Conservation (phyloP, 1,140 invertebrate species). For the Drosophila repleta region DNA sequence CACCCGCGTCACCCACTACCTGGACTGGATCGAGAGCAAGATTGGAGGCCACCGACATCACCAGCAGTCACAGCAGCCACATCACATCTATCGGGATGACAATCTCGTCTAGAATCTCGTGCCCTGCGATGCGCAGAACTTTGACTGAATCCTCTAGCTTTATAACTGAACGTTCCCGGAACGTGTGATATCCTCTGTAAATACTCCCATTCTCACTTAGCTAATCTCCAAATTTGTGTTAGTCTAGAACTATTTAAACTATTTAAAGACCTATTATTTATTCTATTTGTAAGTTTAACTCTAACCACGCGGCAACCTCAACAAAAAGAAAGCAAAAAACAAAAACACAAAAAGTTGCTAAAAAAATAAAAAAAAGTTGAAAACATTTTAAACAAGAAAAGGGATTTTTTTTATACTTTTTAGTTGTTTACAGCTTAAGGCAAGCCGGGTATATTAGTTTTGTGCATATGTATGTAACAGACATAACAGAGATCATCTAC, state of each 20-base stretch:
- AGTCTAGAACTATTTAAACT: slow-evolving; percentile 69
- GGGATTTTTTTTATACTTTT: too few relatives aligned
- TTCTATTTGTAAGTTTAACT: slow-evolving; percentile 66
- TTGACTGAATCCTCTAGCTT: slow-evolving; percentile 75
- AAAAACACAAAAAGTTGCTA: slow-evolving; percentile 52
- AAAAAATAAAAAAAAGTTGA: slow-evolving; percentile 51
- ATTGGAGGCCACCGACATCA: slow-evolving; percentile 55
- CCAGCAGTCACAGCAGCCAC: slow-evolving; percentile 33
- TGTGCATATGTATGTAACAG: too few relatives aligned
- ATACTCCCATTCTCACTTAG: slow-evolving; percentile 36
- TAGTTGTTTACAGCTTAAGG: too few relatives aligned
- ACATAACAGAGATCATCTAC: too few relatives aligned
- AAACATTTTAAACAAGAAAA: slow-evolving; percentile 41
- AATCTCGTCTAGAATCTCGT: slow-evolving; percentile 54
- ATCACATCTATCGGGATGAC: slow-evolving; percentile 58
- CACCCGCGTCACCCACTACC: slow-evolving; percentile 75
- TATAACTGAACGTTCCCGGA: slow-evolving; percentile 43
- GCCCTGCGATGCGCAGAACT: slow-evolving; percentile 17
- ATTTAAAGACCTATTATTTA: slow-evolving; percentile 74
- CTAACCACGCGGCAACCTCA: too few relatives aligned
- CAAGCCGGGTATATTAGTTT: too few relatives aligned
- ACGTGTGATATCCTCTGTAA: slow-evolving; percentile 71
- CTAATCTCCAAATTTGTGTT: slow-evolving; percentile 54
- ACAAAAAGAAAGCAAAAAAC: slow-evolving; percentile 60
- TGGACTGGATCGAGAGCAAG: slow-evolving; percentile 79